A percentile compares a stretch with the other conserved stretches of the same genome.
Conservation (phyloP, 2,113 vertebrate species). For the Dermatemys mawii region DNA sequence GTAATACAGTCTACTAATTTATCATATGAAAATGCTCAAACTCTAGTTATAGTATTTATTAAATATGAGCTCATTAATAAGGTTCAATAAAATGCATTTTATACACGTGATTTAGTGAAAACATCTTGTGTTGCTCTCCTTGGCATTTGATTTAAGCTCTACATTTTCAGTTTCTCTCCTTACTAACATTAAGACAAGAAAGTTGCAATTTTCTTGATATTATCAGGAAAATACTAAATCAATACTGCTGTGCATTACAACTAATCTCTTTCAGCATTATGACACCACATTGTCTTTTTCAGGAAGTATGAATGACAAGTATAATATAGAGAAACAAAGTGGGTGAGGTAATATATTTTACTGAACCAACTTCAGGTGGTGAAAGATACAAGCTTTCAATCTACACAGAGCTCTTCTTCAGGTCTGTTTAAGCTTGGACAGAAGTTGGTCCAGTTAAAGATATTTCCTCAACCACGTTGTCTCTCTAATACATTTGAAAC, state of each 20-base stretch:
- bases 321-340: neutral
- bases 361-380: too few relatives aligned
- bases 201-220: neutral
- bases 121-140: neutral
- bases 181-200: neutral
- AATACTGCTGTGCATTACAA: neutral
- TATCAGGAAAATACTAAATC: neutral
- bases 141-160: neutral
- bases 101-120: neutral
- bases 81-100: neutral
- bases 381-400: neutral
- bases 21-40: neutral
- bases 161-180: neutral
- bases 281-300: neutral
- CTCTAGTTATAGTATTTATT: neutral
- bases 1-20: neutral
- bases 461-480: neutral
- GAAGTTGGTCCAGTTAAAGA: neutral
- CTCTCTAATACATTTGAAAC: neutral
- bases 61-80: neutral
- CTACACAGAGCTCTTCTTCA: neutral
- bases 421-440: neutral
- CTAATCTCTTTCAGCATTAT: neutral
- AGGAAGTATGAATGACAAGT: slow-evolving; percentile 17
- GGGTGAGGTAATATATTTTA: neutral